A percentile compares a stretch with the other conserved stretches of the same genome.
Evolutionary conservation across 1,140 invertebrate genomes (phyloP).

Genomic region (Psilanteris sp.): DNA sequence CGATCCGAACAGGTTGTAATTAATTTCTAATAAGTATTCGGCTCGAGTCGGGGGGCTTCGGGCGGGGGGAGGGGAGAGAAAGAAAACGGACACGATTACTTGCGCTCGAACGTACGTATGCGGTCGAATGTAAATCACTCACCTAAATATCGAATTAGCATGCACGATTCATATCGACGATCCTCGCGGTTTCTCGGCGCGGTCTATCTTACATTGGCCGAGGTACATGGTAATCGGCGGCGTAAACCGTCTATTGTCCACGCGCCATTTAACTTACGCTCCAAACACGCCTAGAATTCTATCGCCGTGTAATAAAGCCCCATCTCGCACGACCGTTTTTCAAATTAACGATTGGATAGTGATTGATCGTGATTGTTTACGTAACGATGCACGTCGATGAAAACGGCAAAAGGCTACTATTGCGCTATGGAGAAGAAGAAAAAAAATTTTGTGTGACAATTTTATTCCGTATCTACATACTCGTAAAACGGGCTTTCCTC

Average conservation of each 20-base stretch:
- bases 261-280: constrained; percentile 65
- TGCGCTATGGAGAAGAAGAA: too few relatives aligned
- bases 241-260: constrained; percentile 67
- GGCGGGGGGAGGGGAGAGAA: too few relatives aligned
- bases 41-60: constrained; percentile 10
- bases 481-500: too few relatives aligned
- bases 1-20: constrained; percentile 11
- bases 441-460: too few relatives aligned
- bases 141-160: constrained; percentile 68
- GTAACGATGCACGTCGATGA: constrained; percentile 27
- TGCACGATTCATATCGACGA: constrained; percentile 65
- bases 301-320: constrained; percentile 49
- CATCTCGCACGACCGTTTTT: constrained; percentile 28
- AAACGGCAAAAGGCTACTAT: constrained; percentile 13
- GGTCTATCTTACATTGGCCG: constrained; percentile 31
- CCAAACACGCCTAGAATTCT: constrained; percentile 50
- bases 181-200: constrained; percentile 27
- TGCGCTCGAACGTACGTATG: too few relatives aligned
- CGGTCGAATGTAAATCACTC: constrained; percentile 65
- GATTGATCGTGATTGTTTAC: constrained; percentile 55
- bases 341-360: constrained; percentile 52
- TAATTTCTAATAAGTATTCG: constrained; percentile 28
- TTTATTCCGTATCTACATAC: too few relatives aligned
- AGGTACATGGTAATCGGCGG: constrained; percentile 55
- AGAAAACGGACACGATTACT: constrained; percentile 41